Conservation (phyloP, 2,797 vertebrate genomes). For the Cynopterus sphinx region DNA sequence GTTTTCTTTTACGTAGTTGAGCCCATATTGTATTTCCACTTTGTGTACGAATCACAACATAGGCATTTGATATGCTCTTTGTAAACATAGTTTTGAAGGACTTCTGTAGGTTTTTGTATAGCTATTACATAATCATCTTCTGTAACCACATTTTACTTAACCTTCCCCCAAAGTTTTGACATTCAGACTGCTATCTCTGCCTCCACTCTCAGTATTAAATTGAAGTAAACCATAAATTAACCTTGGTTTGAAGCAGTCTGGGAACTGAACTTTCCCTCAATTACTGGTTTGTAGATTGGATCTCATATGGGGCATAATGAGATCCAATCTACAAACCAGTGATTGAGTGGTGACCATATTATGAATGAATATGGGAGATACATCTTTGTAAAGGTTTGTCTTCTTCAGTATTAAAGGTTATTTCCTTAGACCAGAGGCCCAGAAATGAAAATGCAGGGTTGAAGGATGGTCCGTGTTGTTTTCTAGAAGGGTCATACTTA, state of each 20-base stretch:
- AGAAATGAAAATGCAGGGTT: not conserved
- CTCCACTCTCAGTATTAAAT: not conserved
- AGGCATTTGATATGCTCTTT: not conserved
- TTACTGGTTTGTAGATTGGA: not conserved
- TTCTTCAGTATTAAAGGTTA: not conserved
- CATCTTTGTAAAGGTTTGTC: not conserved
- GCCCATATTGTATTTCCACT: not conserved
- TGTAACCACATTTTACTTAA: conserved; percentile 22
- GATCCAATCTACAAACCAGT: not conserved
- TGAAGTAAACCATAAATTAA: not conserved
- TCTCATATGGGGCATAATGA: not conserved
- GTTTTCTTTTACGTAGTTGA: conserved; percentile 21
- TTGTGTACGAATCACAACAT: not conserved
- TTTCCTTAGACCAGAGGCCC: conserved; percentile 4
- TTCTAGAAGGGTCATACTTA: not conserved
- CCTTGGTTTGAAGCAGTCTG: not conserved
- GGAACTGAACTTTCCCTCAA: not conserved
- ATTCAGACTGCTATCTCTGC: not conserved
- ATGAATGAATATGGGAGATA: not conserved
- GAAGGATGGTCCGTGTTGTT: not conserved
- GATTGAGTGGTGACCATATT: not conserved
- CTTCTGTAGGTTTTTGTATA: not conserved
- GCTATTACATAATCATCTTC: not conserved
- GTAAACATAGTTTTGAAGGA: conserved; percentile 25
- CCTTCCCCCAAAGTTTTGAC: not conserved